Percentiles rank a stretch among this genome's conserved stretches.
These are phyloP conservation scores for Stegostoma tigrinum DNA, from an alignment of 2,113 vertebrate species.

Conservation along the genomic window DNA sequence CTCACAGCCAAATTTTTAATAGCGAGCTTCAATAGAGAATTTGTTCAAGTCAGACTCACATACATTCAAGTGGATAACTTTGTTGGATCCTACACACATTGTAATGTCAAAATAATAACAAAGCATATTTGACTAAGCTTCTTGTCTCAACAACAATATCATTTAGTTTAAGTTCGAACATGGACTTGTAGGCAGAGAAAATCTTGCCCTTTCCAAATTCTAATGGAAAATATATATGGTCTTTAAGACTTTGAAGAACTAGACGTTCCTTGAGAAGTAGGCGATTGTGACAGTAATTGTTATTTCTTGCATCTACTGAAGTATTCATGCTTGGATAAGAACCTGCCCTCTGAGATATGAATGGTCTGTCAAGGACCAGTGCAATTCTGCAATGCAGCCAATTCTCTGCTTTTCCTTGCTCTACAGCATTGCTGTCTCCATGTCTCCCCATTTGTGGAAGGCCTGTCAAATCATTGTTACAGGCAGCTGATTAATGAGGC, in stretches of 20 bases:
- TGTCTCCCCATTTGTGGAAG: background rate
- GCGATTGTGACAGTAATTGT: background rate
- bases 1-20: background rate
- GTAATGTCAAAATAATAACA: background rate
- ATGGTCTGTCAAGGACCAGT: background rate
- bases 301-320: background rate
- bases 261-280: background rate
- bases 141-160: background rate
- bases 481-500: background rate
- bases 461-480: background rate
- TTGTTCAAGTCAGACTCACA: background rate
- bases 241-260: background rate
- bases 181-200: background rate
- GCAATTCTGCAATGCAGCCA: too few species aligned
- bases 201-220: background rate
- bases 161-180: background rate
- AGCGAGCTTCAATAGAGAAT: background rate
- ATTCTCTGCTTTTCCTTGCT: background rate
- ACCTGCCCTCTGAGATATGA: background rate
- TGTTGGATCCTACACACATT: background rate
- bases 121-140: background rate
- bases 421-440: background rate
- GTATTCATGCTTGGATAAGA: background rate
- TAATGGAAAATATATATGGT: background rate
- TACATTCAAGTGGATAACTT: background rate